Evolutionary conservation across 2,113 vertebrate species (phyloP), one percentile per base, ranked within the genome.

Genomic region (Elachura formosa): DNA sequence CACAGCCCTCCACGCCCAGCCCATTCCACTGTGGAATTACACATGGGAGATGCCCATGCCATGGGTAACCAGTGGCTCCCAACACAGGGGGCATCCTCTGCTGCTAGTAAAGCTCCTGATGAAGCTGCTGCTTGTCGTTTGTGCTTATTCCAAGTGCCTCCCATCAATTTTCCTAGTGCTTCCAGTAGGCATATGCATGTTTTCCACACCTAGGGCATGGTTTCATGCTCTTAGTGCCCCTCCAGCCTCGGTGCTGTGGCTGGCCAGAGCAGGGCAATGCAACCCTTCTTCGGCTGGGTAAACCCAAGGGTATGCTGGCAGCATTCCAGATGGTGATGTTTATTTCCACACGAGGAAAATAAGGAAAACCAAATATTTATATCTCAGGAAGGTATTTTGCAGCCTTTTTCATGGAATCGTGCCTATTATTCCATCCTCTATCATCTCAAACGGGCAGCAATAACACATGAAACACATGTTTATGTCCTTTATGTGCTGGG

Each of bases 81-180:
- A 25, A 21, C 0, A 0, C 3, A 2, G 9, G 28, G 11, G 11
- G 2, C 25, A 46, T 34, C 54, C 18, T 17, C 62, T 71, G 62
- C 48, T 3, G 1, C 51, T 9, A 5, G 28, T 51, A 28, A 1
- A 45, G 40, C 48, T 86, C n/a, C 31, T 0, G 0, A 4, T 2
- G 3, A 29, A 68, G 59, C 45, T 14, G 10, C 61, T 43, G 41
- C 41, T 28, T 3, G 0, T 22, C 23, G 9, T 11, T 46, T 48
- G 10, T 58, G 18, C 54, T 51, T 31, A 2, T 31, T 28, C 43
- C 56, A 26, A 18, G 52, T 31, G 28, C 66, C 33, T 62, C 51
- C 46, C 43, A 29, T 46, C 55, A 2, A 0, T 41, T 66, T 72
- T 59, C 56, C 34, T 14, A 1, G 0, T 67, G 56, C 36, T 72